Evolutionary conservation across 2,113 vertebrate genomes (phyloP).

Genomic region (Grus americana): DNA sequence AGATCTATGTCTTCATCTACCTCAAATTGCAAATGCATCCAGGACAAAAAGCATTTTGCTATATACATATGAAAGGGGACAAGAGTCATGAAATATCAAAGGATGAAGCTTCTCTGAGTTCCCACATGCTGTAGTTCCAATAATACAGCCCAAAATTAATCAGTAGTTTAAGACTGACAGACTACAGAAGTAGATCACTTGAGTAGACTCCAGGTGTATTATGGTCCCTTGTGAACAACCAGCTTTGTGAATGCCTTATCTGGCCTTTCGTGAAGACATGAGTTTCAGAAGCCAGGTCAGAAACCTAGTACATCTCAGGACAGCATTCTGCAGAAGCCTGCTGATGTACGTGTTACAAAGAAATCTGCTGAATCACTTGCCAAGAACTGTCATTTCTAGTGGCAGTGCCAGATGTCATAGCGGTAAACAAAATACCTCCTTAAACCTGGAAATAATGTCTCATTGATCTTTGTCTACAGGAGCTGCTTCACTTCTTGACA

Average conservation of each 20-base stretch:
- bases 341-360: neutral
- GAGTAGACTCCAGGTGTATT: neutral
- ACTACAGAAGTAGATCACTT: neutral
- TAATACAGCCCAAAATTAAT: neutral
- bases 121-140: neutral
- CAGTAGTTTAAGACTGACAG: neutral
- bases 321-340: neutral
- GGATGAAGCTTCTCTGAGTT: neutral
- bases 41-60: neutral
- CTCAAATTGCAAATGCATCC: neutral
- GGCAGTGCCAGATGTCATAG: neutral
- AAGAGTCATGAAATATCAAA: neutral
- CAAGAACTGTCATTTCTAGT: neutral
- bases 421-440: neutral
- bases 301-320: neutral
- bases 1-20: neutral
- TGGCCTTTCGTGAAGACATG: fast-evolving
- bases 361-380: neutral
- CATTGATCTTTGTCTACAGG: neutral
- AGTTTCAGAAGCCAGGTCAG: neutral
- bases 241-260: neutral
- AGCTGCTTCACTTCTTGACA: neutral
- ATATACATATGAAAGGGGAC: neutral
- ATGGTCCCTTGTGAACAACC: neutral
- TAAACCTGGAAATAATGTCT: neutral